A percentile compares a stretch with the other conserved stretches of the same genome.
phyloP scores from a whole-genome alignment of 2,113 vertebrate genomes.

The Emberiza fucata region DNA sequence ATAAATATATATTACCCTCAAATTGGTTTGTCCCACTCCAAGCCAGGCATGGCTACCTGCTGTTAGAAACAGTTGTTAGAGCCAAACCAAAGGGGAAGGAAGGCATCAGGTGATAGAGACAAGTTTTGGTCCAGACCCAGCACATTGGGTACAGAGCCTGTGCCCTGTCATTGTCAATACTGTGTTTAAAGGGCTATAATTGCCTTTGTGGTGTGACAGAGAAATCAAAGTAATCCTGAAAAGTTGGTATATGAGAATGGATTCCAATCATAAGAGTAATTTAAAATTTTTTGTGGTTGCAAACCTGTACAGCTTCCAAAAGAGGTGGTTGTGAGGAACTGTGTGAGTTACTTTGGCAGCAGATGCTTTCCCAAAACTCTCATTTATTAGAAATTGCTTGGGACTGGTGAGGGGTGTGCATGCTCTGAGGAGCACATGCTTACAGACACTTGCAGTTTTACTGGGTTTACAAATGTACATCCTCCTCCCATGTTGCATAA shows the following conservation, averaged over 20 bases:
- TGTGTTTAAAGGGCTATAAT: neutral
- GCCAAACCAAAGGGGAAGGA: neutral
- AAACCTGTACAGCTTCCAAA: neutral
- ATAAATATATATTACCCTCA: neutral
- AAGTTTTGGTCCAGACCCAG: neutral
- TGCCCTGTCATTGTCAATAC: neutral
- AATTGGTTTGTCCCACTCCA: neutral
- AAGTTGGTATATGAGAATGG: neutral
- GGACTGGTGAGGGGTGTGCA: neutral
- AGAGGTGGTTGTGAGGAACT: neutral
- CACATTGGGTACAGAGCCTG: neutral
- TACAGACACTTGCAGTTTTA: neutral
- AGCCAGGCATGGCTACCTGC: neutral
- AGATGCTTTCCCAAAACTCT: neutral
- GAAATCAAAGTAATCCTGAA: neutral
- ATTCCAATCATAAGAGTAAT: neutral
- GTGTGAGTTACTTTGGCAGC: neutral
- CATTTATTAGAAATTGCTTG: neutral
- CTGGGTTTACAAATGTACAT: neutral
- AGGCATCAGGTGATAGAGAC: neutral
- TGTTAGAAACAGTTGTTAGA: neutral
- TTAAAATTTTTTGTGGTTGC: neutral
- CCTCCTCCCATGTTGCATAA: neutral
- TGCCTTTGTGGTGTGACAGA: neutral
- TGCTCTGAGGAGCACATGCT: neutral